Percentiles rank a stretch among this genome's conserved stretches.
Evolutionary conservation across 2,113 vertebrate genomes (phyloP).

Genomic region (Hepsetus odoe): DNA sequence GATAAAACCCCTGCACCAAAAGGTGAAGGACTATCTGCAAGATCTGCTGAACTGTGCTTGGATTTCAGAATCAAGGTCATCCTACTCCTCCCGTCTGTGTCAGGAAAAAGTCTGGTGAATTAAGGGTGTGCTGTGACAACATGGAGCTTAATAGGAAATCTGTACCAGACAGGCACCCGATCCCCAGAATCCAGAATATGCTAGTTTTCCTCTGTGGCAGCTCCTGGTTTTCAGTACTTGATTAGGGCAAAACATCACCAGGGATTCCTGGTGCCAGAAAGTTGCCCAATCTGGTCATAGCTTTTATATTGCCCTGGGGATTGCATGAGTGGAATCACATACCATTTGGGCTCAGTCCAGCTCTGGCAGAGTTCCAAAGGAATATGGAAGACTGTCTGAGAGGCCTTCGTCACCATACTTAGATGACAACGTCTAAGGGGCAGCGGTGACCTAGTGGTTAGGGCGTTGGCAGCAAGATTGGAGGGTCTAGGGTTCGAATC

Average conservation of each 20-base stretch:
- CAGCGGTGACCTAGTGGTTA: too few relatives aligned
- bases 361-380: slow-evolving; percentile 30
- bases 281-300: neutral
- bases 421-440: too few relatives aligned
- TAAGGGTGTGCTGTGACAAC: neutral
- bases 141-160: slow-evolving; percentile 6
- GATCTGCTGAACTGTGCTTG: neutral
- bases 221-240: neutral
- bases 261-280: slow-evolving; percentile 6
- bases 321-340: neutral
- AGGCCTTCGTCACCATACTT: slow-evolving; percentile 12
- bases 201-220: too few relatives aligned
- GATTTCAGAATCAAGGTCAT: neutral
- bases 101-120: neutral
- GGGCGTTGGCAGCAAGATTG: too few relatives aligned
- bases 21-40: slow-evolving; percentile 17
- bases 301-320: too few relatives aligned
- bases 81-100: slow-evolving; percentile 4
- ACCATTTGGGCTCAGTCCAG: slow-evolving; percentile 17
- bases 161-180: slow-evolving; percentile 19
- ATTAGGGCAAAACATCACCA: slow-evolving; percentile 20
- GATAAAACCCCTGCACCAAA: slow-evolving; percentile 8
- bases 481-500: too few relatives aligned
- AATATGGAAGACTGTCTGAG: slow-evolving; percentile 20
- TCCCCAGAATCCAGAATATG: slow-evolving; percentile 28